phyloP scores from a whole-genome alignment of 2,797 vertebrate species.

The Meriones psammophilus region DNA sequence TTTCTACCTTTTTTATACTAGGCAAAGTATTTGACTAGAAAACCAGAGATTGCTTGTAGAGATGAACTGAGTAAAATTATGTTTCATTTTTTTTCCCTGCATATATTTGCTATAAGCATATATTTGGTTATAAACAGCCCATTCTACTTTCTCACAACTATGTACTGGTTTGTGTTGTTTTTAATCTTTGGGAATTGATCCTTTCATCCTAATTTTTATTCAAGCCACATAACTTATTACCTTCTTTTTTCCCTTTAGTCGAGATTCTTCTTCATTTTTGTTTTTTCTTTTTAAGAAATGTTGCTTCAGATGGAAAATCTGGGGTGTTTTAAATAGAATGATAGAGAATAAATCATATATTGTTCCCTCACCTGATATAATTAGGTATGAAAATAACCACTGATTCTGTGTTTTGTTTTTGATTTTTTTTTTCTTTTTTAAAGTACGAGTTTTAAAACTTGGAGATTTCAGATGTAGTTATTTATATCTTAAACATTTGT shows the following conservation, averaged over 20 bases:
- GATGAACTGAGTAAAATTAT: background rate
- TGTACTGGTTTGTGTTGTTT: background rate
- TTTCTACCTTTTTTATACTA: background rate
- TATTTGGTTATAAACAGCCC: background rate
- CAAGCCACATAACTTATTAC: background rate
- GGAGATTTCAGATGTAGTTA: background rate
- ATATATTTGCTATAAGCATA: background rate
- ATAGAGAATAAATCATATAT: constrained; percentile 11
- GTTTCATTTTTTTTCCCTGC: background rate
- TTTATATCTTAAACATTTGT: constrained; percentile 39
- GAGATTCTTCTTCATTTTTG: constrained; percentile 48
- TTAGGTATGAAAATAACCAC: background rate
- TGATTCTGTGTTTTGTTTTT: background rate
- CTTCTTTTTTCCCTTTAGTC: background rate
- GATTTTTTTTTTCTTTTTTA: background rate
- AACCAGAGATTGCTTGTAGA: constrained; percentile 23
- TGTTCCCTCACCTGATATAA: constrained; percentile 8
- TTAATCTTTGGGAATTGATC: background rate
- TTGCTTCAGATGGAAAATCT: constrained; percentile 46
- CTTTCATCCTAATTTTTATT: constrained; percentile 8
- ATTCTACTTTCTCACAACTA: background rate
- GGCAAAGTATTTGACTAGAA: background rate
- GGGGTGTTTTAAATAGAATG: constrained; percentile 1
- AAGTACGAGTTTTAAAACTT: constrained; percentile 3
- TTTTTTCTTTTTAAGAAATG: constrained; percentile 55